Base-by-base conservation (phyloP, 2,113 vertebrate species). In the Acanthisitta chloris region DNA sequence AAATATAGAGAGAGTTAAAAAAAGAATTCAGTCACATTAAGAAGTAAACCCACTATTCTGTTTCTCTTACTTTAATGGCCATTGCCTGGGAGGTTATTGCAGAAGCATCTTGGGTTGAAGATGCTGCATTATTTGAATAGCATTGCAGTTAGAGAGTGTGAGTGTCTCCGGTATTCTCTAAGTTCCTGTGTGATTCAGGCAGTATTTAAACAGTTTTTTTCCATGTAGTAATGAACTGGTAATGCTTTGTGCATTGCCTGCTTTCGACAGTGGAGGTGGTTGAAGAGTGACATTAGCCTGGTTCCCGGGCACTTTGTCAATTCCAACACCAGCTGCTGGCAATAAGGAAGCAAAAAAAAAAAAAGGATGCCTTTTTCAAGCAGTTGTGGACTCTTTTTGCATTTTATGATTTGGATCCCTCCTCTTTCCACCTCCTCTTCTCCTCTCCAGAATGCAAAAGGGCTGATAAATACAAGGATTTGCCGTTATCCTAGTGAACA, bases 311-410 rank as follows among this genome's bases (percentile, higher is more conserved):
- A 43, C 73, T 94, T 95, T 72, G 26, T 86, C 93, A 77, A 52
- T 80, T 86, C 81, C 54, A 74, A 14, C 57, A 61, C 46, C 66
- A 86, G 79, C 84, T 95, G 86, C 81, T 93, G 90, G 91, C 81
- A 89, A 86, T 84, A 95, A 96, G 65, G 45, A 85, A 69, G 55
- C 4, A 61, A 62, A 54, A 70, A 69, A 76, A 45, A 42, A 23
- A 69, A 59, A 36, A 42, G 34, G 4, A 33, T 29, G 21, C 17
- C 6, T 54, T 74, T 70, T 54, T 16, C 29, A 52, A 66, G 55
- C 42, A 55, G 21, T 84, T 71, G 26, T 61, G 51, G 84, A 71
- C 19, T 67, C 52, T 83, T 94, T 86, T 57, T n/a, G 19, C 28
- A 58, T n/a, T 86, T 95, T 90, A 52, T 48, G 1, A 6, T 93